Evolutionary conservation across 2,888 invertebrate genomes (phyloP).

Genomic region (Drosophila koepferae): DNA sequence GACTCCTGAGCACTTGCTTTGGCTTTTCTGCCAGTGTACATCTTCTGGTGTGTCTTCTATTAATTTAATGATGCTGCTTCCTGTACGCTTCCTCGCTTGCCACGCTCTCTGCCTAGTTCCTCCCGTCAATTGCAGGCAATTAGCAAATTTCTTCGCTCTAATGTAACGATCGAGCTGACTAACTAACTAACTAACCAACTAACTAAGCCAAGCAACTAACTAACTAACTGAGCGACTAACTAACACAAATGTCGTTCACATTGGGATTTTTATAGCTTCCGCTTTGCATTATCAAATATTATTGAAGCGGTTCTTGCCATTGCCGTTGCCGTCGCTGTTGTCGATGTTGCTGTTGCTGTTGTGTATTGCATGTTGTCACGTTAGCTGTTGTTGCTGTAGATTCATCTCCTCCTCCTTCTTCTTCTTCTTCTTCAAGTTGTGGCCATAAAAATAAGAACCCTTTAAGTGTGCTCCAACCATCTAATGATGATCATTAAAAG

Average conservation of each 20-base stretch:
- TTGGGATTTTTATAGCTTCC: conserved; percentile 69
- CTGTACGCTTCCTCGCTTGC: not conserved
- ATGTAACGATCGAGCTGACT: conserved; percentile 18
- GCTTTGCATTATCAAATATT: conserved; percentile 81
- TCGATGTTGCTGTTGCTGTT: conserved; percentile 22
- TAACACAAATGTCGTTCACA: conserved; percentile 59
- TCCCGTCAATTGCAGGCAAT: conserved; percentile 49
- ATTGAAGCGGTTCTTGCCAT: conserved; percentile 47
- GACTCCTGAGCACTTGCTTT: no score
- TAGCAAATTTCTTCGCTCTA: conserved; percentile 50
- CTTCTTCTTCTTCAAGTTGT: conserved; percentile 9
- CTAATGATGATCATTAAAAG: conserved; percentile 80
- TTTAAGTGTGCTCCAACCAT: conserved; percentile 61
- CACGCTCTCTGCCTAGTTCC: not conserved
- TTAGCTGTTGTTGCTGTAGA: conserved; percentile 32
- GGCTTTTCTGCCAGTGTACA: conserved; percentile 8
- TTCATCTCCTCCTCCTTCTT: not conserved
- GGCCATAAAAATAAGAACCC: conserved; percentile 57
- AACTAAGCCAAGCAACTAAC: conserved; percentile 2
- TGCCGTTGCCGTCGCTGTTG: conserved; percentile 15
- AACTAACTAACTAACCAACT: conserved; percentile 26
- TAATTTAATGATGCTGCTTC: conserved; percentile 58
- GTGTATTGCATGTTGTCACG: conserved; percentile 56
- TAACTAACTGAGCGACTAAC: conserved; percentile 31
- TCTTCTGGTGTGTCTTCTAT: conserved; percentile 27